Conservation (phyloP, 2,113 vertebrate genomes). For the Aplodontia rufa region DNA sequence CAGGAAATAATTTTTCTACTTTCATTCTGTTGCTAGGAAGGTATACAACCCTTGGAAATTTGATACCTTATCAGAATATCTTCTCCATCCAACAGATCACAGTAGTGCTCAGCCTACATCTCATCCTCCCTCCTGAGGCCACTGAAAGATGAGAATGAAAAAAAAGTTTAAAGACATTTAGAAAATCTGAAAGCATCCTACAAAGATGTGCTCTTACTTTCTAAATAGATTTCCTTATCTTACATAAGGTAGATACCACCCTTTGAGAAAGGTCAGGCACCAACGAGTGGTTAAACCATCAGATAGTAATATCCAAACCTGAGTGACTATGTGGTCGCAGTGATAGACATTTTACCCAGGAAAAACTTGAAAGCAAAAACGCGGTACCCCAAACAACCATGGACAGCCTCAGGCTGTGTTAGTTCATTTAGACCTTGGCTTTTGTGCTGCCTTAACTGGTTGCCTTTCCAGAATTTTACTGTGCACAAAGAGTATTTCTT, state of each 20-base stretch:
- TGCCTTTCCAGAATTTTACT: constrained; percentile 12
- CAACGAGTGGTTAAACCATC: background rate
- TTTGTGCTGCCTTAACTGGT: background rate
- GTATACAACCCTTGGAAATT: background rate
- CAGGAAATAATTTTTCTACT: background rate
- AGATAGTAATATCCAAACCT: background rate
- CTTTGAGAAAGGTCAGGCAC: background rate
- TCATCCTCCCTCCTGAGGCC: background rate
- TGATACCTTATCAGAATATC: background rate
- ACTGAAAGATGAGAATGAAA: background rate
- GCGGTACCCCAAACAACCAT: background rate
- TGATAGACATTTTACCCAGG: background rate
- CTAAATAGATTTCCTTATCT: background rate
- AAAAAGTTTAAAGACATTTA: background rate
- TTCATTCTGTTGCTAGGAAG: background rate
- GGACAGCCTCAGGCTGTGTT: constrained; percentile 16
- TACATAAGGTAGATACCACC: background rate
- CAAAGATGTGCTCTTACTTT: background rate
- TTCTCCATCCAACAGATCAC: background rate
- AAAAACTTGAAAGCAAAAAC: background rate
- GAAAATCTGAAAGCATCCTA: background rate
- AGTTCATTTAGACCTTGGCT: constrained; percentile 51
- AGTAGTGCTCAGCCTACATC: background rate
- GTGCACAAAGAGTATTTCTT: constrained; percentile 6
- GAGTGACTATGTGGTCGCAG: background rate